Evolutionary conservation across 2,888 invertebrate species (phyloP), one percentile per base, ranked within the genome.

Genomic region (Itoplectis maculator): DNA sequence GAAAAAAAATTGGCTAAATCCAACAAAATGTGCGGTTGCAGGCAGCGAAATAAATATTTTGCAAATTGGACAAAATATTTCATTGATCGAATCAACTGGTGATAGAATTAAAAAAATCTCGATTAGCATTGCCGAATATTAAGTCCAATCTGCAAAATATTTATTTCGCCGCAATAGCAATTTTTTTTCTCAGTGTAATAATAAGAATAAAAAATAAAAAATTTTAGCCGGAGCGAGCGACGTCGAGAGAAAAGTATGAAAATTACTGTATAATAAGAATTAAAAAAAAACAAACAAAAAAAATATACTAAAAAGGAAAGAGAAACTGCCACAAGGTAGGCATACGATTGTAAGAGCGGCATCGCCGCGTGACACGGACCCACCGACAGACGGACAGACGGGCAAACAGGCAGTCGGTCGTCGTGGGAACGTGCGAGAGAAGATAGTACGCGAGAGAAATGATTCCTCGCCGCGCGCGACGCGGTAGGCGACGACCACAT

Each of bases 351-450:
- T 72, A 78, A 70, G 65, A 70, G 70, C 78, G 70, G 70, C n/a
- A n/a, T 72, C 63, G 29, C 56, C n/a, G n/a, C 70, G 59, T 59
- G 74, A 74, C 65, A 63, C 59, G 68, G 65, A 76, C 70, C 73
- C 75, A 79, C 75, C 73, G 80, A 86, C 83, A 59, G 84, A 84
- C 83, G 54, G 84, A 85, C 20, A 42, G 42, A 63, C 63, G 18
- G 23, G 83, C 83, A 51, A 83, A 85, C 20, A 42, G 42, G 42
- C 63, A 18, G 23, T 5, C 29, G 42, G 81, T 77, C 77, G 86
- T 86, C 88, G 87, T 86, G 88, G 87, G 88, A 88, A 88, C 81
- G 85, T 69, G 83, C 81, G 72, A 75, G 80, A 82, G n/a, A 29
- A 56, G 78, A 78, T 65, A 63, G 51, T 54, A 70, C 51, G 70